Percentiles rank a stretch among this genome's conserved stretches.
These are phyloP conservation scores for Eurois occulta DNA, from an alignment of 2,888 invertebrate genomes.

Conservation along the genomic window DNA sequence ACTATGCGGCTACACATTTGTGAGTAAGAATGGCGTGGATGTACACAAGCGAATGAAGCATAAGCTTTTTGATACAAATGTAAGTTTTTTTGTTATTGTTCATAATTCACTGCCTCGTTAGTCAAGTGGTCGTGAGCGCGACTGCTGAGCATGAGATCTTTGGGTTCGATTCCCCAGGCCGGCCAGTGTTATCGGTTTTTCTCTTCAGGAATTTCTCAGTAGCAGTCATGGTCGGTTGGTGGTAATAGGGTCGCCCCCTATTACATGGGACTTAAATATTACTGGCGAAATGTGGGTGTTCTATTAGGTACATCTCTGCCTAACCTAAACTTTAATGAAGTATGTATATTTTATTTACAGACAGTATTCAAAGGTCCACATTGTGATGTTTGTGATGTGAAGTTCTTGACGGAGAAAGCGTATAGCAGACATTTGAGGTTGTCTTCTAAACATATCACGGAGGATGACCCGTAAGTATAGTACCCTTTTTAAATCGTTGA, in stretches of 20 bases:
- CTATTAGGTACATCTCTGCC: too few species aligned
- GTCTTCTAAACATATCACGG: slow-evolving; percentile 53
- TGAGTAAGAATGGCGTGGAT: slow-evolving; percentile 82
- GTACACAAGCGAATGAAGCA: slow-evolving; percentile 84
- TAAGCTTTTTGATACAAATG: slow-evolving; percentile 71
- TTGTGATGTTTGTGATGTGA: slow-evolving; percentile 47
- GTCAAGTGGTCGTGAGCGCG: too few species aligned
- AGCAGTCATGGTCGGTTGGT: too few species aligned
- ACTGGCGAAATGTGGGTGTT: too few species aligned
- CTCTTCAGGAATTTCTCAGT: too few species aligned
- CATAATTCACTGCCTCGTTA: too few species aligned
- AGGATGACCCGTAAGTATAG: slow-evolving; percentile 53
- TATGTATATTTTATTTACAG: slow-evolving; percentile 14
- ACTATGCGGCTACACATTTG: slow-evolving; percentile 84
- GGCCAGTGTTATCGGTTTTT: too few species aligned
- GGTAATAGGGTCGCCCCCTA: too few species aligned
- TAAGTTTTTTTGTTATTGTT: slow-evolving; percentile 63
- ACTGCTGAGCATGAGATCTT: too few species aligned
- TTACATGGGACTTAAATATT: too few species aligned
- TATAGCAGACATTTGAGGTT: slow-evolving; percentile 41
- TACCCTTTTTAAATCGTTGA: neutral
- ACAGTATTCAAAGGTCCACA: slow-evolving; percentile 20
- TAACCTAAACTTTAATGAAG: too few species aligned
- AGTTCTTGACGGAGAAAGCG: slow-evolving; percentile 42
- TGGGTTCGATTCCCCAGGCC: too few species aligned